Evolutionary conservation across 1,140 invertebrate genomes (phyloP), one percentile per base, ranked within the genome.

Genomic region (Bathynomus jamesi): DNA sequence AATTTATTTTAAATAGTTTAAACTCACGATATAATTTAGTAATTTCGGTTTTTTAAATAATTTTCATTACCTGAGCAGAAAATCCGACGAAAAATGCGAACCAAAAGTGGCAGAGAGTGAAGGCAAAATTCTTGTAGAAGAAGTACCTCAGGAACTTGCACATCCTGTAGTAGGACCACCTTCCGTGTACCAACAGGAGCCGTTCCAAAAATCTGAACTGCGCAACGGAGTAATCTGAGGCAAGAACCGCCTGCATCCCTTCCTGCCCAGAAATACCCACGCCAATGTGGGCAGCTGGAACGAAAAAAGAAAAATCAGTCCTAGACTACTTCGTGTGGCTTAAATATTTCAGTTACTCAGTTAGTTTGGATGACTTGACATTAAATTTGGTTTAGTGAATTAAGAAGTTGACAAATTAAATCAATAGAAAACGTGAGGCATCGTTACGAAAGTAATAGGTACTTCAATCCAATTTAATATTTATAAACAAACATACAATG

Each of bases 81-180:
- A 99, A 99, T 80, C 96, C 97, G 84, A 96, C 99, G 86, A 98
- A 99, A 82, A 99, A 98, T 61, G 96, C 95, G 86, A 93, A 99
- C 97, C 97, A 99, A 82, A 99, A 97, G 83, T 99, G 95, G 83
- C 95, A 97, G 28, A 99, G 84, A 17, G 97, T 99, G 84, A 99
- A 99, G 70, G 96, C 95, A 86, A 99, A 99, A 84, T 99, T 99
- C 84, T 99, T 99, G 85, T 99, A 99, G 88, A 99, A 99, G 87
- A 99, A 99, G 84, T 99, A 99, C 69, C 83, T 81, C 63, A 99
- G 87, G 84, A 99, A 99, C 87, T 98, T 99, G 85, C 93, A 96
- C 96, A 99, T 99, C 79, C 98, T 84, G 67, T 87, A 81, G 78
- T 89, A 89, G 0, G 96, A 99, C 96, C 96, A 99, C 78, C 97